A percentile compares a stretch with the other conserved stretches of the same genome.
Conservation (phyloP, 2,113 vertebrate species). For the Pantherophis guttatus region DNA sequence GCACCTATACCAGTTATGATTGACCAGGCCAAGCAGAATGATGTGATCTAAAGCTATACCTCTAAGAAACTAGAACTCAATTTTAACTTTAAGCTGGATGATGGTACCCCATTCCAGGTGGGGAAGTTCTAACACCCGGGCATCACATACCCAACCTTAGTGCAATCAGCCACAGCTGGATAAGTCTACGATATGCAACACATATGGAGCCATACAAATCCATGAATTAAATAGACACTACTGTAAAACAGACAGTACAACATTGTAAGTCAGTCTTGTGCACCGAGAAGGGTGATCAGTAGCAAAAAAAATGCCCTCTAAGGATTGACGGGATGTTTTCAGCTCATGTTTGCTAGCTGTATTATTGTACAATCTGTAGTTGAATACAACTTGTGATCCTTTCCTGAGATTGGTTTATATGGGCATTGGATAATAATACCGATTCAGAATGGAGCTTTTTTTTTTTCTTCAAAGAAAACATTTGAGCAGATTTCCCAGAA, state of each 20-base stretch:
- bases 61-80: not conserved
- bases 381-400: not conserved
- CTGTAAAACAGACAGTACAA: not conserved
- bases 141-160: not conserved
- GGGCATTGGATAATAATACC: not conserved
- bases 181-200: not conserved
- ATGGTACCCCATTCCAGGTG: not conserved
- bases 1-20: not conserved
- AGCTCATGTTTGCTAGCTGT: not conserved
- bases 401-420: not conserved
- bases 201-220: not conserved
- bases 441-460: not conserved
- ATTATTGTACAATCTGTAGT: not conserved
- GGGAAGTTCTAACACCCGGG: not conserved
- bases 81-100: not conserved
- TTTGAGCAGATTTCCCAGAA: not conserved
- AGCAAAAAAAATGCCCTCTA: not conserved
- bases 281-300: not conserved
- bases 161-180: not conserved
- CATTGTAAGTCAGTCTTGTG: not conserved
- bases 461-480: not conserved
- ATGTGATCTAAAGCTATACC: not conserved
- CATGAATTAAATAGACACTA: not conserved
- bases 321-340: not conserved
- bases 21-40: not conserved